Percentiles rank a stretch among this genome's conserved stretches.
Conservation (phyloP, 1,140 invertebrate species). For the Drosophila santomea region DNA sequence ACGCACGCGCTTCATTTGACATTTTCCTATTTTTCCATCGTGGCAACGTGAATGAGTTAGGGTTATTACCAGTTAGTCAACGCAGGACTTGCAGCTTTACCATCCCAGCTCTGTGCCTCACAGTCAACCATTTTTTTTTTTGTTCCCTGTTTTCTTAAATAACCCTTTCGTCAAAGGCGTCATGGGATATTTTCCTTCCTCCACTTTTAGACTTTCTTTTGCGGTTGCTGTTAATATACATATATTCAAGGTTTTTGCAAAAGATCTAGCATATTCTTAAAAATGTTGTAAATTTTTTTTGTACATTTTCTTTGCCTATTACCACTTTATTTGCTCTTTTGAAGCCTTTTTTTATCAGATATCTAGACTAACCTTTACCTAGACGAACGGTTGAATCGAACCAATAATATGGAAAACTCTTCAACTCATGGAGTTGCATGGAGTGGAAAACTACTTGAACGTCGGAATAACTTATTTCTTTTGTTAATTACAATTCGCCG, state of each 20-base stretch:
- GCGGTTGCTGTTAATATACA: slow-evolving; percentile 68
- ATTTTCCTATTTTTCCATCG: slow-evolving; percentile 59
- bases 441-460: neutral
- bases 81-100: slow-evolving; percentile 6
- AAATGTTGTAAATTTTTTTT: too few species aligned
- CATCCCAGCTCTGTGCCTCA: neutral
- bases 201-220: slow-evolving; percentile 33
- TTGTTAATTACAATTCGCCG: slow-evolving; percentile 25
- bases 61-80: slow-evolving; percentile 43
- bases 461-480: slow-evolving; percentile 7
- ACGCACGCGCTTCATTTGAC: slow-evolving; percentile 77
- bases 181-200: slow-evolving; percentile 29
- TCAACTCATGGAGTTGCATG: neutral
- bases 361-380: neutral
- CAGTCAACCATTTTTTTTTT: slow-evolving; percentile 23
- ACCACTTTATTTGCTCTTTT: neutral
- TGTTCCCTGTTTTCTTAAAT: slow-evolving; percentile 44
- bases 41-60: slow-evolving; percentile 26
- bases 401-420: slow-evolving; percentile 13
- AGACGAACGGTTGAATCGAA: neutral
- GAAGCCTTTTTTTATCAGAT: neutral
- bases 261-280: slow-evolving; percentile 1
- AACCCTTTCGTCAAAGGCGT: slow-evolving; percentile 75
- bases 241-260: slow-evolving; percentile 39
- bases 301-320: neutral